Evolutionary conservation across 1,140 invertebrate genomes (phyloP).

Genomic region (Centruroides sculpturatus): DNA sequence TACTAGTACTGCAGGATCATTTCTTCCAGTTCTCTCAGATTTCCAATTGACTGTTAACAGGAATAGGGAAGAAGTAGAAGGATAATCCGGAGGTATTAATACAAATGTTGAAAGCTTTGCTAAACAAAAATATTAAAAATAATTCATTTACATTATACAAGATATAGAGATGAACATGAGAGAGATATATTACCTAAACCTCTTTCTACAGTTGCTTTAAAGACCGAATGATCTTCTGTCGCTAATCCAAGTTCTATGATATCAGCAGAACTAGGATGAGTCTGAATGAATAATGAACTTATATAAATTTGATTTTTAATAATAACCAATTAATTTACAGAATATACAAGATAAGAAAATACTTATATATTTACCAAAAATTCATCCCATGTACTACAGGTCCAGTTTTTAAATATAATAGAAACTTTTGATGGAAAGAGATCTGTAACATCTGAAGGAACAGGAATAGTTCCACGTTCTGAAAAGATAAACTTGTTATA

Average conservation of each 20-base stretch:
- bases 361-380: slow-evolving; percentile 32
- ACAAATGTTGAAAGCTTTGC: slow-evolving; percentile 61
- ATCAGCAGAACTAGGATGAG: slow-evolving; percentile 38
- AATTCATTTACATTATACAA: slow-evolving; percentile 3
- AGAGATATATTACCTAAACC: slow-evolving; percentile 39
- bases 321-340: too few relatives aligned
- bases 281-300: slow-evolving; percentile 29
- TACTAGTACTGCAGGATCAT: slow-evolving; percentile 52
- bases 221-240: slow-evolving; percentile 26
- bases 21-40: slow-evolving; percentile 43
- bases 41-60: slow-evolving; percentile 47
- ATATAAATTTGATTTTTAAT: too few relatives aligned
- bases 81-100: slow-evolving; percentile 65
- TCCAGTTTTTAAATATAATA: slow-evolving; percentile 49
- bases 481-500: slow-evolving; percentile 9
- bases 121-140: slow-evolving; percentile 16
- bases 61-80: slow-evolving; percentile 57
- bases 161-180: not conserved
- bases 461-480: slow-evolving; percentile 26
- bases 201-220: slow-evolving; percentile 38
- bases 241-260: slow-evolving; percentile 50
- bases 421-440: slow-evolving; percentile 36
- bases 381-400: slow-evolving; percentile 45
- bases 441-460: slow-evolving; percentile 22
- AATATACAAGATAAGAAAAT: too few relatives aligned